Evolutionary conservation across 2,797 vertebrate species (phyloP), one percentile per base, ranked within the genome.

Genomic region (Premnoplex brunnescens): DNA sequence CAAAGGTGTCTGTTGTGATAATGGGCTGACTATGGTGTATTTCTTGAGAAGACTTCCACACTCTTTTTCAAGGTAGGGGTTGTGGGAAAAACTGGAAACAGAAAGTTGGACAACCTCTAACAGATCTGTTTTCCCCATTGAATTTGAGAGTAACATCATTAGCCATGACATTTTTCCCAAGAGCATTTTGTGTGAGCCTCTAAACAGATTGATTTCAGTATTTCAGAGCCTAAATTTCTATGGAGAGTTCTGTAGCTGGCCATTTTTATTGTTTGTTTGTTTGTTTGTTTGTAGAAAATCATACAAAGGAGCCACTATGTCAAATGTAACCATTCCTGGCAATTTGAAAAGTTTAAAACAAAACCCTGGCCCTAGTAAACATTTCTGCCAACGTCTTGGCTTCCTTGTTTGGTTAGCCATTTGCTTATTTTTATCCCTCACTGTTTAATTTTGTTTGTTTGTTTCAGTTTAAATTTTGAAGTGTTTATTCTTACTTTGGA

Each of bases 1-100:
- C 21, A 39, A 71, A 48, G 58, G 20, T 78, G 4, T 10, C 30
- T 0, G 0, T 80, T 32, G 11, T 30, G 16, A 4, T 77, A 78
- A 60, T 60, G 23, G 19, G 6, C 46, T 71, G 37, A 77, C 24
- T 37, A 24, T 12, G 0, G 1, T 48, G 9, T 20, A 32, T 62
- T 83, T 89, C 43, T 82, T 10, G 55, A 44, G 19, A 79, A 26
- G 30, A 51, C n/a, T 79, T 69, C 7, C 16, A 18, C 17, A 5
- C 16, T 48, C 34, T 58, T 64, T 78, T 76, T 79, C 0, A 0
- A 76, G 15, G 7, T 51, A 41, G 36, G 19, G 8, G 18, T 78
- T 78, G 24, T 14, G 6, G 34, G 28, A 14, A 44, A 60, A 43
- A 77, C 20, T n/a, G 13, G 11, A 63, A 69, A 39, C 7, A 37